These are phyloP conservation scores for Willisornis vidua DNA, from an alignment of 2,113 vertebrate species.

Conservation along the genomic window DNA sequence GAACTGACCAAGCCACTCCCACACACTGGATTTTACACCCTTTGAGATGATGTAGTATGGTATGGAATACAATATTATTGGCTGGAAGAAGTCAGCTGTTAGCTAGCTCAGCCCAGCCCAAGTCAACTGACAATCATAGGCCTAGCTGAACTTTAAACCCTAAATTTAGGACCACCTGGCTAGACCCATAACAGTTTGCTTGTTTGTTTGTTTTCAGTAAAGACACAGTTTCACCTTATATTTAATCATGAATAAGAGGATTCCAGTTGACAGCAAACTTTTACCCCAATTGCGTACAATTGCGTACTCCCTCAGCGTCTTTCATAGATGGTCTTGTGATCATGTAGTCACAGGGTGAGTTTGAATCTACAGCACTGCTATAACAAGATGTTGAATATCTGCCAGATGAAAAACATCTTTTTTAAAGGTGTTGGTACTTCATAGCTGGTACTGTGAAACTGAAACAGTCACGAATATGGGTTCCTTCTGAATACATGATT, in stretches of 20 bases:
- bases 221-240: background rate
- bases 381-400: slow-evolving; percentile 10
- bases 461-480: background rate
- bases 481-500: slow-evolving; percentile 1
- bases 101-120: too few relatives aligned
- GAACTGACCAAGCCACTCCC: too few relatives aligned
- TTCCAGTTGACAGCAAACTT: background rate
- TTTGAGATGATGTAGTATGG: too few relatives aligned
- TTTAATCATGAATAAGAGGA: background rate
- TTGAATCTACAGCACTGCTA: background rate
- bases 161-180: too few relatives aligned
- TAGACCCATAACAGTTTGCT: too few relatives aligned
- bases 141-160: too few relatives aligned
- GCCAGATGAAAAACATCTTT: slow-evolving; percentile 1
- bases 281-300: background rate
- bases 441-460: background rate
- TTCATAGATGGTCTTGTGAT: background rate
- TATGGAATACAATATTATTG: too few relatives aligned
- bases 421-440: background rate
- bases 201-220: background rate
- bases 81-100: too few relatives aligned
- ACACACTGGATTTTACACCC: too few relatives aligned
- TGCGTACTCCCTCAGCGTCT: background rate
- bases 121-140: too few relatives aligned
- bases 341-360: background rate